Percentiles rank a stretch among this genome's conserved stretches.
These are phyloP conservation scores for Aphodius granarius DNA, from an alignment of 2,888 invertebrate genomes.

Conservation along the genomic window DNA sequence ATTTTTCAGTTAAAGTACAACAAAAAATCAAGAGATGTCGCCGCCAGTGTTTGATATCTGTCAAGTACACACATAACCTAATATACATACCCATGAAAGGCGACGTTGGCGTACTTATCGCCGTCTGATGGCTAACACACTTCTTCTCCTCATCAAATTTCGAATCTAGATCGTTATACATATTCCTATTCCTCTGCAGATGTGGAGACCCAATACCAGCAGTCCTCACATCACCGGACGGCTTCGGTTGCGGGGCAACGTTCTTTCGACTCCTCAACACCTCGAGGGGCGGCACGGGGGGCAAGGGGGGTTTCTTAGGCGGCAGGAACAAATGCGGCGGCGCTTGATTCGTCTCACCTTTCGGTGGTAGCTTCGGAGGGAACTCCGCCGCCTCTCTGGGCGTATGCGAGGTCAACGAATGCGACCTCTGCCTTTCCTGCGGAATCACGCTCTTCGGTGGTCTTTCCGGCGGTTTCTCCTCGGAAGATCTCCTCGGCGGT, in stretches of 20 bases:
- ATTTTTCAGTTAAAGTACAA: not conserved
- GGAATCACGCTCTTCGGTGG: conserved; percentile 65
- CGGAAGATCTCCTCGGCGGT: conserved; percentile 63
- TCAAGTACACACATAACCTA: too few relatives aligned
- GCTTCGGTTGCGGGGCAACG: conserved; percentile 44
- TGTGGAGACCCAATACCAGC: conserved; percentile 68
- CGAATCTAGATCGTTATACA: conserved; percentile 62
- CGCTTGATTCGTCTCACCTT: conserved; percentile 53
- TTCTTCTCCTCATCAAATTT: conserved; percentile 40
- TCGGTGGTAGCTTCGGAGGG: conserved; percentile 60
- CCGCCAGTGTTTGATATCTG: not conserved
- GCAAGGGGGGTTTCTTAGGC: conserved; percentile 73
- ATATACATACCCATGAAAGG: conserved; percentile 49
- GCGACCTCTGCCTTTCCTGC: conserved; percentile 60
- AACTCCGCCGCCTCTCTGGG: conserved; percentile 37
- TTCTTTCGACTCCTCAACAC: conserved; percentile 61
- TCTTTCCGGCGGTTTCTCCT: conserved; percentile 66
- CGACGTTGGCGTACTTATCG: conserved; percentile 53
- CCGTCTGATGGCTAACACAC: conserved; percentile 40
- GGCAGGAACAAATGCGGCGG: conserved; percentile 62
- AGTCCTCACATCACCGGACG: conserved; percentile 57
- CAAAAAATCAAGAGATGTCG: not conserved
- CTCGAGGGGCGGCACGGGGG: conserved; percentile 69
- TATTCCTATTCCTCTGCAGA: conserved; percentile 62
- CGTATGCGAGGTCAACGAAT: conserved; percentile 53